Conservation (phyloP, 2,888 invertebrate species). For the Diloba caeruleocephala region DNA sequence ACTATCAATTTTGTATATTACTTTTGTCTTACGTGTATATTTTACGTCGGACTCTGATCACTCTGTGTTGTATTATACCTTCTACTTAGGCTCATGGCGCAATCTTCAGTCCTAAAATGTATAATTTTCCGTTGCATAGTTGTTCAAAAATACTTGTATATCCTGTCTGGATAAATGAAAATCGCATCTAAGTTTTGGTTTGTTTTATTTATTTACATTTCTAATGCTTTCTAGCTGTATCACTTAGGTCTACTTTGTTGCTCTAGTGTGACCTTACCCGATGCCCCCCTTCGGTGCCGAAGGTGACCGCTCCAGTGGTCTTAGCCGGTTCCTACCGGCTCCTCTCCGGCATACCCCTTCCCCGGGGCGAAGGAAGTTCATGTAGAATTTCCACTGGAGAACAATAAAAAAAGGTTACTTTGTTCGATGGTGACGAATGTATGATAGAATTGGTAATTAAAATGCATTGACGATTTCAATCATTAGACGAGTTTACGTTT, state of each 20-base stretch:
- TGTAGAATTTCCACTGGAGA: no score
- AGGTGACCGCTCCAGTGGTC: no score
- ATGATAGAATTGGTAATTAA: no score
- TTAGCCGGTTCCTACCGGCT: no score
- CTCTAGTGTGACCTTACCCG: no score
- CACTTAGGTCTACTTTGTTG: not conserved
- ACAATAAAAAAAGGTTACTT: no score
- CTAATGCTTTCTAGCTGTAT: not conserved
- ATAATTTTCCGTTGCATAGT: slow-evolving; percentile 25
- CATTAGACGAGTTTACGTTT: no score
- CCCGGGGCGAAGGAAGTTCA: no score
- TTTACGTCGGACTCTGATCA: slow-evolving; percentile 4
- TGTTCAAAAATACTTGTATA: slow-evolving; percentile 13
- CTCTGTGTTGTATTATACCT: slow-evolving; percentile 24
- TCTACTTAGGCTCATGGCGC: slow-evolving; percentile 6
- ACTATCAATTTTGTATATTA: slow-evolving; percentile 25
- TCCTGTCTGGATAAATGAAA: slow-evolving; percentile 30
- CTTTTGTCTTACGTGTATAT: slow-evolving; percentile 14
- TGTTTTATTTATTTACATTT: slow-evolving; percentile 16
- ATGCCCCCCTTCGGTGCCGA: no score
- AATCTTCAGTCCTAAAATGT: slow-evolving; percentile 6
- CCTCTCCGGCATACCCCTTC: no score
- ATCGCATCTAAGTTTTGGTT: slow-evolving; percentile 33
- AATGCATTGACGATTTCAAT: no score
- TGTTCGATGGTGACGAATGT: no score